Base-by-base conservation (phyloP, 2,113 vertebrate species). In the Spea multiplicata region DNA sequence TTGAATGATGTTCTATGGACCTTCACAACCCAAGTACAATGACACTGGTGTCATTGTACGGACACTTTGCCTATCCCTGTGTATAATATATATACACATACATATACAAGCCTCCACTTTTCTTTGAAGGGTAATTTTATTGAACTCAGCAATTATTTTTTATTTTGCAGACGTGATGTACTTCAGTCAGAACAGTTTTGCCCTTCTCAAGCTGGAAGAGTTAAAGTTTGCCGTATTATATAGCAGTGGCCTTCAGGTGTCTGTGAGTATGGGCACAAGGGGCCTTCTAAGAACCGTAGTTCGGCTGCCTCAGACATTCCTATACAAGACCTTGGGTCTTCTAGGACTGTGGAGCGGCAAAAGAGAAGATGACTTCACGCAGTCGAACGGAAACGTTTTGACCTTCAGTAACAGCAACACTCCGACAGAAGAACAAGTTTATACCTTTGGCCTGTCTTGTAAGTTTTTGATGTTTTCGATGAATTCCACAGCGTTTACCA, bases 371-470 rank as follows among this genome's bases (percentile, higher is more conserved):
- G 92, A 93, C 66, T 93, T 94, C 83, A 88, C 92, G 59, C 89
- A 89, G 81, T 93, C 93, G 1, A 87, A 93, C 57, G 88, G 92
- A 14, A 85, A 76, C 52, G 64, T 85, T 61, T 70, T 92, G 50
- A 59, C 6, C 50, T 85, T 76, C 0, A 14, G 8, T 0, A 74
- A 86, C 57, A 83, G 74, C 76, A 88, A 72, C 68, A 44, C 82
- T 4, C 92, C 88, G 1, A 16, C 86, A 4, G 90, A 93, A 78
- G 86, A 88, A 76, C 82, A 48, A 49, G 83, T 94, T 71, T 83
- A 87, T 49, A 0, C n/a, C 6, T 94, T 93, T n/a, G 90, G 92
- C 73, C 55, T 91, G 70, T 93, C 93, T 82, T 94, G 93, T 94
- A 84, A 86, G 93, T 91, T n/a, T 67, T 1, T 53, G 65, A 72